A percentile compares a stretch with the other conserved stretches of the same genome.
Evolutionary conservation across 2,113 vertebrate species (phyloP).

Genomic region (Hyla sarda): DNA sequence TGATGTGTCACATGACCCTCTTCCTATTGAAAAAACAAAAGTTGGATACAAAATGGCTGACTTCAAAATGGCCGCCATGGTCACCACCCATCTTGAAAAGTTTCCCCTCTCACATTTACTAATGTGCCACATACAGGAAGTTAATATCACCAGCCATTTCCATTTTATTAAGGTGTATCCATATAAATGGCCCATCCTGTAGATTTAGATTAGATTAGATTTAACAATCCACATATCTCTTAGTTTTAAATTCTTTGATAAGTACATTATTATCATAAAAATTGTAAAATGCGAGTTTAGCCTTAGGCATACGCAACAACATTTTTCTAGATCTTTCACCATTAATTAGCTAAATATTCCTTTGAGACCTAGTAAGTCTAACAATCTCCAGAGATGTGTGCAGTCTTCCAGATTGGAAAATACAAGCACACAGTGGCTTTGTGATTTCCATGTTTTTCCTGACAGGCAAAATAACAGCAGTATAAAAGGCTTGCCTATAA

Average conservation of each 20-base stretch:
- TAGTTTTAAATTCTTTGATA: constrained; percentile 34
- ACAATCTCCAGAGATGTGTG: constrained; percentile 13
- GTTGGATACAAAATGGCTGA: too few relatives aligned
- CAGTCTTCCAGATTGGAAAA: neutral
- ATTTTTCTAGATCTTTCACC: constrained; percentile 33
- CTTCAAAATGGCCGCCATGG: too few relatives aligned
- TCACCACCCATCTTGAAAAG: too few relatives aligned
- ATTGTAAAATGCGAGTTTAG: constrained; percentile 21
- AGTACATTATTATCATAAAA: constrained; percentile 18
- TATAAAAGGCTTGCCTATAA: neutral
- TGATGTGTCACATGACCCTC: too few relatives aligned
- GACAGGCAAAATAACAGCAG: neutral
- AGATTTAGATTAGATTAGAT: too few relatives aligned
- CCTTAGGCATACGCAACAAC: constrained; percentile 15
- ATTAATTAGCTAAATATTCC: constrained; percentile 29
- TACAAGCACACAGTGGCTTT: neutral
- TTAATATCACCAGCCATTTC: too few relatives aligned
- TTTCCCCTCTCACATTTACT: too few relatives aligned
- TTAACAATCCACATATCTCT: neutral
- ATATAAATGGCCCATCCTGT: too few relatives aligned
- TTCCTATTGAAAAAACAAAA: too few relatives aligned
- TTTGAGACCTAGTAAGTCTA: neutral
- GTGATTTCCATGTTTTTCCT: constrained; percentile 1
- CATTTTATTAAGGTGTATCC: too few relatives aligned
- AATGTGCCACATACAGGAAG: too few relatives aligned